Percentiles rank a stretch among this genome's conserved stretches.
phyloP scores from a whole-genome alignment of 1,140 invertebrate genomes.

The Ladona fulva region DNA sequence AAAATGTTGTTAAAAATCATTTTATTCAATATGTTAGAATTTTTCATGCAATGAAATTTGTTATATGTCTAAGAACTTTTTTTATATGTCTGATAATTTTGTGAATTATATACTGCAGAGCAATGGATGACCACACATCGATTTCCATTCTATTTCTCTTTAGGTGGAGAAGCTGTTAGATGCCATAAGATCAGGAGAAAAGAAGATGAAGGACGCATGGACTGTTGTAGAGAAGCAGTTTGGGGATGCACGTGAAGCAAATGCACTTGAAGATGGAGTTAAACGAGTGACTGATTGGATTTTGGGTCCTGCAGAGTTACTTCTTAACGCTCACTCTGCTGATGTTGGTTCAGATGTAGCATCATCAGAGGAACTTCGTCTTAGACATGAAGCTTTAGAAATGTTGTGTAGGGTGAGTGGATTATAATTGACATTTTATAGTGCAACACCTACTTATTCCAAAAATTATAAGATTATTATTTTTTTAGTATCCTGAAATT shows the following conservation, averaged over 20 bases:
- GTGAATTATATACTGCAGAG: no score
- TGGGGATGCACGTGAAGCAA: slow-evolving; percentile 46
- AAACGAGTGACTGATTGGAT: slow-evolving; percentile 67
- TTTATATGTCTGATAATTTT: no score
- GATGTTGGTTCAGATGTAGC: slow-evolving; percentile 63
- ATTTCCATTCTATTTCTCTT: background rate
- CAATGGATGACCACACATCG: no score
- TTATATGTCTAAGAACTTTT: no score
- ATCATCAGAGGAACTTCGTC: slow-evolving; percentile 57
- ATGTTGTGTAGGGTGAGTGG: slow-evolving; percentile 57
- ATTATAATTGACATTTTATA: slow-evolving; percentile 6
- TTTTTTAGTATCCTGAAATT: background rate
- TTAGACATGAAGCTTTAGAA: slow-evolving; percentile 65
- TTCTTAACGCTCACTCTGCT: slow-evolving; percentile 51
- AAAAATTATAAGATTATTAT: background rate
- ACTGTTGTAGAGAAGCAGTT: slow-evolving; percentile 47
- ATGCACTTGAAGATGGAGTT: slow-evolving; percentile 50
- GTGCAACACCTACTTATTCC: background rate
- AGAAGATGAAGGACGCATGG: slow-evolving; percentile 49
- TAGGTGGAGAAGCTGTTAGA: slow-evolving; percentile 12
- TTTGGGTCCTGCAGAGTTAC: slow-evolving; percentile 58
- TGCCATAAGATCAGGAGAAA: slow-evolving; percentile 25
- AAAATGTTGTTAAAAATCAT: no score
- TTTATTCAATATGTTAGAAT: no score
- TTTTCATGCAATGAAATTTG: no score